phyloP scores from a whole-genome alignment of 2,888 invertebrate species.

The Nymphalis c-album region DNA sequence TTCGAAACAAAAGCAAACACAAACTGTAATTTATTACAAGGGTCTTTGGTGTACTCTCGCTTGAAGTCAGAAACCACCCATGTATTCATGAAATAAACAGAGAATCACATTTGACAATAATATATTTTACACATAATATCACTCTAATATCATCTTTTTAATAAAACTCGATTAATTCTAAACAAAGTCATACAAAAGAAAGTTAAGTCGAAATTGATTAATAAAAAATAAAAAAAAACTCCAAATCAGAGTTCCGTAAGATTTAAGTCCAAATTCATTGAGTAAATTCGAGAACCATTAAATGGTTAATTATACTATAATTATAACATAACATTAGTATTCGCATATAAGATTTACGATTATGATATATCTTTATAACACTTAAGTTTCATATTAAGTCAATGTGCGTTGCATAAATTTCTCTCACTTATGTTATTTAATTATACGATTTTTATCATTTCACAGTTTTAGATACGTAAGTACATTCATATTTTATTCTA shows the following conservation, averaged over 20 bases:
- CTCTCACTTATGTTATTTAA: not conserved
- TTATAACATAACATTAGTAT: not conserved
- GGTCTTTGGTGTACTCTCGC: slow-evolving; percentile 51
- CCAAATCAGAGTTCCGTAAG: slow-evolving; percentile 56
- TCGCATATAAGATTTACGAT: not conserved
- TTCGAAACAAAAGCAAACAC: slow-evolving; percentile 7
- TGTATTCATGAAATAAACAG: slow-evolving; percentile 24
- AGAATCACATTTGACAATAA: slow-evolving; percentile 50
- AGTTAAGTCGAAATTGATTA: slow-evolving; percentile 41
- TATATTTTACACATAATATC: slow-evolving; percentile 70
- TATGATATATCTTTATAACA: not conserved
- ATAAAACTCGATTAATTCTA: slow-evolving; percentile 54
- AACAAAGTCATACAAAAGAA: slow-evolving; percentile 36
- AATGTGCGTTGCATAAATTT: not conserved
- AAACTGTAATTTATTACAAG: slow-evolving; percentile 34
- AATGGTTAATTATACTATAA: not conserved
- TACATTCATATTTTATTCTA: not conserved
- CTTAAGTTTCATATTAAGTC: slow-evolving; percentile 1
- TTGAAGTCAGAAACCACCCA: slow-evolving; percentile 14
- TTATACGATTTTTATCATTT: not conserved
- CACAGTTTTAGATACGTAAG: not conserved
- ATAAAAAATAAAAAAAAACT: slow-evolving; percentile 23
- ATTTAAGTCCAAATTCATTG: slow-evolving; percentile 3
- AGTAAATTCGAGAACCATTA: slow-evolving; percentile 18
- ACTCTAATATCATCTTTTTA: slow-evolving; percentile 57